A percentile compares a stretch with the other conserved stretches of the same genome.
Evolutionary conservation across 2,888 invertebrate genomes (phyloP).

Genomic region (Orchesellides sinensis): DNA sequence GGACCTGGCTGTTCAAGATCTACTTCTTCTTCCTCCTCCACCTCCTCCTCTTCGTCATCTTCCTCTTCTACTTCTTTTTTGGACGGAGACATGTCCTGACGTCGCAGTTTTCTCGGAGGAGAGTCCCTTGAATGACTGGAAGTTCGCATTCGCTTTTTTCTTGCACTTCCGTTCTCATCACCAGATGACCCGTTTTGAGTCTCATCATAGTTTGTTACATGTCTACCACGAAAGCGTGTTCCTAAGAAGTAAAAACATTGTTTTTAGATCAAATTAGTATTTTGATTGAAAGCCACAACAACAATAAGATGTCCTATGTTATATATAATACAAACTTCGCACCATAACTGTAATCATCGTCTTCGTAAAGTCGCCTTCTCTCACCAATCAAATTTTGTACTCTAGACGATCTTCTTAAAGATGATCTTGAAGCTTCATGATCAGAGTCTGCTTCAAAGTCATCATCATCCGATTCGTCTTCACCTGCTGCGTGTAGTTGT

Average conservation of each 20-base stretch:
- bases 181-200: slow-evolving; percentile 60
- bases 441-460: slow-evolving; percentile 75
- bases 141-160: slow-evolving; percentile 20
- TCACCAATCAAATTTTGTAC: slow-evolving; percentile 35
- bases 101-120: slow-evolving; percentile 44
- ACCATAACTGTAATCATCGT: slow-evolving; percentile 56
- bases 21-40: slow-evolving; percentile 74
- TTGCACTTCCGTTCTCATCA: slow-evolving; percentile 25
- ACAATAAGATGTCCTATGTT: background rate
- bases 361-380: slow-evolving; percentile 31
- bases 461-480: slow-evolving; percentile 74
- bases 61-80: slow-evolving; percentile 71
- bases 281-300: no score
- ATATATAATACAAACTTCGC: background rate
- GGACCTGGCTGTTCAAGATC: slow-evolving; percentile 75
- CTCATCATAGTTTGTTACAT: slow-evolving; percentile 65
- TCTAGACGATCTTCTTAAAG: slow-evolving; percentile 62
- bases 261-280: background rate
- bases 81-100: slow-evolving; percentile 30
- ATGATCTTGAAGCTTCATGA: slow-evolving; percentile 69
- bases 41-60: slow-evolving; percentile 74
- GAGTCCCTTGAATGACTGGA: slow-evolving; percentile 50
- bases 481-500: slow-evolving; percentile 71
- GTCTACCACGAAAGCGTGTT: slow-evolving; percentile 63
- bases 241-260: slow-evolving; percentile 30